Evolutionary conservation across 2,113 vertebrate species (phyloP), one percentile per base, ranked within the genome.

Genomic region (Lasiurus cinereus): DNA sequence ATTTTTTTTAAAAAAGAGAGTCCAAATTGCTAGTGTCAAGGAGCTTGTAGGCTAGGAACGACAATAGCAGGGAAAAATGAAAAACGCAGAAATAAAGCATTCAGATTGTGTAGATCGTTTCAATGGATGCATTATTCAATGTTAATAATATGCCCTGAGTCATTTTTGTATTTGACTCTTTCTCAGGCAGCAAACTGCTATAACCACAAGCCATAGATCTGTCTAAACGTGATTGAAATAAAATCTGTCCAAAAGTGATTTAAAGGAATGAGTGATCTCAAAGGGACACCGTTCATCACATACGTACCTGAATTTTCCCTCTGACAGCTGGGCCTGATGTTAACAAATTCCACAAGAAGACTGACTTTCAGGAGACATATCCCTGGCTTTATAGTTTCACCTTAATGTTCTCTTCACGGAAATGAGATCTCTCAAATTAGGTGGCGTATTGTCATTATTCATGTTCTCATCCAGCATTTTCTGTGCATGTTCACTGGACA

Each of bases 131-230:
- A 9, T 73, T 69, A 16, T 90, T 90, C 90, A 78, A 27, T 36
- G 33, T 46, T 84, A 74, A 16, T 52, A 56, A 33, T 29, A 73
- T 48, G 50, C 18, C 48, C 36, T 12, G n/a, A 78, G 21, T n/a
- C 67, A 72, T 46, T 90, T 93, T 83, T 88, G 8, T 82, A 8
- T 72, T 72, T 31, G 88, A 93, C 77, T 94, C 62, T 77, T 78
- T 33, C 79, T 93, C 83, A 79, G 15, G 62, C 66, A 92, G 80
- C 72, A 91, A 95, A 59, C 70, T 52, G n/a, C 29, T 50, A 2
- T 90, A 77, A 69, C 95, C 73, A 0, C 62, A 94, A 93, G 83
- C 97, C 77, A 82, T 76, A 96, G 79, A 72, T 95, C 72, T 95
- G 64, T 94, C 46, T 90, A 73, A 39, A 94, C 83, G 67, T 74